Conservation (phyloP, 2,113 vertebrate genomes). For the Pao palembangensis region DNA sequence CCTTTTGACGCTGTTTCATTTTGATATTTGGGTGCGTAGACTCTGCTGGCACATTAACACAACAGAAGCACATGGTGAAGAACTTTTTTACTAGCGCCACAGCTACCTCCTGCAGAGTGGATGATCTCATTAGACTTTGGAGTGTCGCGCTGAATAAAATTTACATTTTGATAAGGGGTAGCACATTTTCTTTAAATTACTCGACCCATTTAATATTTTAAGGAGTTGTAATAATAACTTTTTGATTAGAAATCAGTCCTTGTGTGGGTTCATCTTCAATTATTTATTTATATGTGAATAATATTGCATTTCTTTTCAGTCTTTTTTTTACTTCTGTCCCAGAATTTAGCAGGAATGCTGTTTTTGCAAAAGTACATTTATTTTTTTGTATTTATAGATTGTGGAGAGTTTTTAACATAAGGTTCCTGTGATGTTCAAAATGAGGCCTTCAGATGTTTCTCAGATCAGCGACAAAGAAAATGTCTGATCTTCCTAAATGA, state of each 20-base stretch:
- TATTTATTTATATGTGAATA: no score
- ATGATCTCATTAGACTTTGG: constrained; percentile 65
- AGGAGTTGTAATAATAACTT: background rate
- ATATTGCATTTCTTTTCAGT: no score
- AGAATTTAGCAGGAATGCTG: no score
- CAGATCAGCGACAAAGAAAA: no score
- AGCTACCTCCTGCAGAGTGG: constrained; percentile 52
- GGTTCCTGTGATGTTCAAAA: no score
- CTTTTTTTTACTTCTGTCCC: no score
- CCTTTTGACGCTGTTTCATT: background rate
- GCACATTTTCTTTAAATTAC: constrained; percentile 31
- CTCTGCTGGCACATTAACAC: constrained; percentile 21
- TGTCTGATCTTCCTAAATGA: no score
- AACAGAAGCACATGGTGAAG: constrained; percentile 40
- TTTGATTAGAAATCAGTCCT: constrained; percentile 1
- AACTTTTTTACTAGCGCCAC: constrained; percentile 36
- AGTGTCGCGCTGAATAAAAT: constrained; percentile 60
- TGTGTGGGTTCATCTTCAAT: no score
- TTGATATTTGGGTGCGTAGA: background rate
- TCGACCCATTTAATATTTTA: background rate
- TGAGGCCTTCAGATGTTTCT: no score
- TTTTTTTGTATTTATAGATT: no score
- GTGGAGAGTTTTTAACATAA: no score
- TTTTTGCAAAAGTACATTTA: no score
- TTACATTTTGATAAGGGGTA: constrained; percentile 56